Evolutionary conservation across 2,888 invertebrate species (phyloP), one percentile per base, ranked within the genome.

Genomic region (Plagiodera versicolora): DNA sequence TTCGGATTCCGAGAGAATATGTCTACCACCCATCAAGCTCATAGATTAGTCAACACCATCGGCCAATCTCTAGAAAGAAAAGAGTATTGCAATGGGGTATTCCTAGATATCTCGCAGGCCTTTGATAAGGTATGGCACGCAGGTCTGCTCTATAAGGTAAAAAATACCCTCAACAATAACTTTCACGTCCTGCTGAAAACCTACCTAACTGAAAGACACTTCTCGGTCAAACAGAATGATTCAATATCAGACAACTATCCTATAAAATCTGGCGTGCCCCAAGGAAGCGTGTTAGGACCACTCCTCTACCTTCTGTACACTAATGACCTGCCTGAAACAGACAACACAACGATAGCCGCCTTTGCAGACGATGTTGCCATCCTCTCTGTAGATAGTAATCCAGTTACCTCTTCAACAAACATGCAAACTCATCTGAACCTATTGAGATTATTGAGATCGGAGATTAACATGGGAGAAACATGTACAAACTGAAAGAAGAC

Each of bases 241-340:
- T n/a, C n/a, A n/a, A n/a, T n/a, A n/a, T n/a, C n/a, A n/a, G n/a
- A n/a, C n/a, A n/a, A n/a, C n/a, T n/a, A n/a, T n/a, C n/a, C n/a
- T n/a, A n/a, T n/a, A n/a, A n/a, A n/a, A n/a, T 35, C 53, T 44
- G 53, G 44, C 20, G 53, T 53, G 9, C 53, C 53, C 14, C 44
- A 53, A 35, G 14, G 45, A n/a, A n/a, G n/a, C n/a, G n/a, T n/a
- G n/a, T n/a, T n/a, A n/a, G n/a, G n/a, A n/a, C 32, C 28, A 17
- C 49, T 32, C 10, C 32, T 32, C 8, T 32, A 32, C 32, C 32
- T 32, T 10, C 32, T 32, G 9, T 32, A 32, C 10, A 32, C 8
- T 10, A 32, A 32, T 32, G 32, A 32, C 32, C 10, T 50, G 50
- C n/a, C 28, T 30, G 30, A 24, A 11, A 50, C 32, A 14, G 50